phyloP scores from a whole-genome alignment of 1,140 invertebrate genomes.

The Ceratina japonica region DNA sequence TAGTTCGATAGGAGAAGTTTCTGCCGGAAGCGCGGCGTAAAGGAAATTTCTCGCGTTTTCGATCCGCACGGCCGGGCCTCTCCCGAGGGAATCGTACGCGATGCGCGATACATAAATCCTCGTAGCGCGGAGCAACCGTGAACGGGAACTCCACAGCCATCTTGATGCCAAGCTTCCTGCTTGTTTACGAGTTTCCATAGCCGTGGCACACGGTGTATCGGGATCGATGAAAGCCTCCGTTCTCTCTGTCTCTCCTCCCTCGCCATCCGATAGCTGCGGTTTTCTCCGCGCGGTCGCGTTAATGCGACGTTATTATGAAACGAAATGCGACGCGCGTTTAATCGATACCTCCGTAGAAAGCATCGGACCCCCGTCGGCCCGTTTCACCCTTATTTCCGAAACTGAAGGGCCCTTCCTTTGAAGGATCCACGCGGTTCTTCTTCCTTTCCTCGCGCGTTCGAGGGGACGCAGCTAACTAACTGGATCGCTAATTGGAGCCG shows the following conservation, averaged over 20 bases:
- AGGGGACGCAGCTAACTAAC: not conserved
- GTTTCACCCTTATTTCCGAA: too few species aligned
- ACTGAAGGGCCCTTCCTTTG: too few species aligned
- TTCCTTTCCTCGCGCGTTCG: not conserved
- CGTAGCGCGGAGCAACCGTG: conserved; percentile 1
- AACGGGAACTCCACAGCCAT: conserved; percentile 10
- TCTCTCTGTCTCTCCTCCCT: conserved; percentile 1
- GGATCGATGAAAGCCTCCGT: conserved; percentile 33
- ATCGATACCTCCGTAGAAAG: not conserved
- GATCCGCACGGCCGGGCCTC: not conserved
- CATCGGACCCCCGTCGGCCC: not conserved
- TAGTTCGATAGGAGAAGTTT: not conserved
- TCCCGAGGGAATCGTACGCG: not conserved
- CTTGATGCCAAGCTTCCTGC: conserved; percentile 23
- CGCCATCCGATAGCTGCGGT: not conserved
- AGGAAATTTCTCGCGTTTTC: not conserved
- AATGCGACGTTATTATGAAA: conserved; percentile 26
- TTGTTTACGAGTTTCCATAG: conserved; percentile 32
- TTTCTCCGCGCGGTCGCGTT: conserved; percentile 6
- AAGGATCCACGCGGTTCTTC: too few species aligned
- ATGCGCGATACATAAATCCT: not conserved
- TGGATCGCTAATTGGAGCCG: too few species aligned
- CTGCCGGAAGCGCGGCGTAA: not conserved
- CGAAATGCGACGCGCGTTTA: not conserved
- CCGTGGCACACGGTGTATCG: conserved; percentile 16